Base-by-base conservation (phyloP, 1,140 invertebrate genomes). In the Platyscapa corneri region DNA sequence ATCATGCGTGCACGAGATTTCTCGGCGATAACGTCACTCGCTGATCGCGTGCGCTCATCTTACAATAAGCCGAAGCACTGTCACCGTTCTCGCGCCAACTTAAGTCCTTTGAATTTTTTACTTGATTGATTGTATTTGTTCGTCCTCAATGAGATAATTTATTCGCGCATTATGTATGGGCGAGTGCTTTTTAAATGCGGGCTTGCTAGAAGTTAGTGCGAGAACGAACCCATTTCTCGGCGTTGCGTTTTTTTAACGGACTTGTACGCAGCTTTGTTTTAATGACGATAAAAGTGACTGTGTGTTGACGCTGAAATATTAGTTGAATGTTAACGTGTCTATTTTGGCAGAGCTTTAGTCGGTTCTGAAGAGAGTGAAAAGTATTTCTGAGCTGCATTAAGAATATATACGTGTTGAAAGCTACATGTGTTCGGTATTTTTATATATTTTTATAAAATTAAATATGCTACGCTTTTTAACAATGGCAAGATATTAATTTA, bases 11-110 rank as follows among this genome's bases (percentile, higher is more conserved):
- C 84, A 6, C 14, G 77, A 74, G 83, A 81, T 81, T 81, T 85
- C 67, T 81, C 77, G 84, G 64, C 84, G 84, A 74, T 80, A 60
- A 27, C 67, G 84, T 81, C 84, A 81, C 37, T 53, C 46, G 37
- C 42, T 3, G 74, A 76, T 30, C 32, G 49, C 7, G n/a, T 46
- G 42, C 12, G 8, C 14, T n/a, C n/a, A 6, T 20, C 16, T 3
- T 7, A 53, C 18, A 18, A 20, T 53, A 53, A 12, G 16, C 49
- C 49, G 10, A 16, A 18, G 49, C 16, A 53, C 18, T 7, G 49
- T 16, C 16, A 16, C 6, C 49, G 16, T 53, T 53, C 49, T 53
- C 49, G 49, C 56, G 56, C 20, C 56, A 60, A 27, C 56, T 60
- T 60, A 27, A 20, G 56, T 27, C 56, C 23, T 60, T 60, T 76